Percentiles rank a stretch among this genome's conserved stretches.
phyloP scores from a whole-genome alignment of 2,888 invertebrate genomes.

The Theristus sp. region DNA sequence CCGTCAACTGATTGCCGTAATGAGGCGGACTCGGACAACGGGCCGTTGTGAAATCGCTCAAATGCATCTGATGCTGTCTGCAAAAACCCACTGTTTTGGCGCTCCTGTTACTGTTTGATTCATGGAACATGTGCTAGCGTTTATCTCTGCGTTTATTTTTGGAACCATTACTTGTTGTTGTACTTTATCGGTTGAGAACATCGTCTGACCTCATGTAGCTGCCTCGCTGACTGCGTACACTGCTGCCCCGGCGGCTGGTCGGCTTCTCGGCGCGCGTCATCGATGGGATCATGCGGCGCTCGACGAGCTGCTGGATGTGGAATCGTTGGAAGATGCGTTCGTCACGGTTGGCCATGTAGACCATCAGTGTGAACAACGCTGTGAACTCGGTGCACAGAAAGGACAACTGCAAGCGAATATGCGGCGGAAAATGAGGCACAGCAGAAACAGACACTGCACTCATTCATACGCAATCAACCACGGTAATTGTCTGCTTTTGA shows the following conservation, averaged over 20 bases:
- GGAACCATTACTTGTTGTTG: too few relatives aligned
- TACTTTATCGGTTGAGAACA: neutral
- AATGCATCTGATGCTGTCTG: neutral
- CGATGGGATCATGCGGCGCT: neutral
- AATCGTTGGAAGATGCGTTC: constrained; percentile 25
- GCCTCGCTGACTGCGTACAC: neutral
- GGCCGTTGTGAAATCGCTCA: too few relatives aligned
- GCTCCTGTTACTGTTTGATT: too few relatives aligned
- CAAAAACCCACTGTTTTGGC: too few relatives aligned
- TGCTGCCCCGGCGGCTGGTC: neutral
- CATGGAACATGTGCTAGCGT: too few relatives aligned
- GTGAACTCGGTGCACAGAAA: constrained; percentile 24
- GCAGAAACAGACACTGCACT: too few relatives aligned
- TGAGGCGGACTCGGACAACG: too few relatives aligned
- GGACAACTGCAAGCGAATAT: constrained; percentile 17
- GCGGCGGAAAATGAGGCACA: too few relatives aligned
- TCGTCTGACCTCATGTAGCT: neutral
- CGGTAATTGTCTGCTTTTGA: too few relatives aligned
- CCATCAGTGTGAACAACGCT: constrained; percentile 22
- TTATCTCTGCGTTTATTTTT: too few relatives aligned
- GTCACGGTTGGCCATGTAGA: constrained; percentile 28
- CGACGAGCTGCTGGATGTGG: constrained; percentile 11
- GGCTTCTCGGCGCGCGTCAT: neutral
- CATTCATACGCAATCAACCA: too few relatives aligned
- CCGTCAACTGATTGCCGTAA: too few relatives aligned